Percentiles rank a stretch among this genome's conserved stretches.
These are phyloP conservation scores for Aleiodes alternator DNA, from an alignment of 2,888 invertebrate species.

Conservation along the genomic window DNA sequence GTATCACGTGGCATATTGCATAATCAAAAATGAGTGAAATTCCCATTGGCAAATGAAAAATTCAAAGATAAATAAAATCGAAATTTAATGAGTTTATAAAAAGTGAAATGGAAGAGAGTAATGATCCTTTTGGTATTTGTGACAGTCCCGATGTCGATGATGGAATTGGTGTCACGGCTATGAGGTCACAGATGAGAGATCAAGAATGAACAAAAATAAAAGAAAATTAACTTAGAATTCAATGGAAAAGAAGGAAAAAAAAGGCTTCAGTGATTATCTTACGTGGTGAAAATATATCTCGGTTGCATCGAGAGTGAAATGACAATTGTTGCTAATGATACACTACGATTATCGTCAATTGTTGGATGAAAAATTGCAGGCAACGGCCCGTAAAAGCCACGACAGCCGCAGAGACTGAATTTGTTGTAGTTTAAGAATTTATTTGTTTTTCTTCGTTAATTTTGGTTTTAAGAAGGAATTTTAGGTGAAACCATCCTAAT, in stretches of 20 bases:
- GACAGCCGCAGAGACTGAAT: not conserved
- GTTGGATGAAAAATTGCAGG: constrained; percentile 21
- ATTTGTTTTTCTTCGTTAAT: not conserved
- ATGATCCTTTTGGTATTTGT: not conserved
- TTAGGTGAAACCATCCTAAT: not conserved
- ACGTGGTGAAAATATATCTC: not conserved
- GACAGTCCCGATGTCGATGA: not conserved
- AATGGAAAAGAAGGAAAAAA: too few relatives aligned
- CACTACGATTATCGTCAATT: constrained; percentile 18
- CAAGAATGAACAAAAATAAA: not conserved
- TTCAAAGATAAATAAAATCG: not conserved
- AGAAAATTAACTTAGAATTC: not conserved
- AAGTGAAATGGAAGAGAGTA: not conserved
- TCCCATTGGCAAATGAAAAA: not conserved
- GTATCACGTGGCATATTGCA: constrained; percentile 16
- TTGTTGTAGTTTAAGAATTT: not conserved
- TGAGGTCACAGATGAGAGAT: constrained; percentile 14
- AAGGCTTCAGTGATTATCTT: too few relatives aligned
- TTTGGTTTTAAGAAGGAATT: not conserved
- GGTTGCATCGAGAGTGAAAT: constrained; percentile 25
- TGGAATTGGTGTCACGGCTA: constrained; percentile 23
- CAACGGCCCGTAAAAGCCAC: not conserved
- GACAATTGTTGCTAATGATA: constrained; percentile 29
- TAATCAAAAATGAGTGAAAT: not conserved
- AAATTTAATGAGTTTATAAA: not conserved